These are phyloP conservation scores for Nysson spinosus DNA, from an alignment of 2,888 invertebrate genomes.

Conservation along the genomic window DNA sequence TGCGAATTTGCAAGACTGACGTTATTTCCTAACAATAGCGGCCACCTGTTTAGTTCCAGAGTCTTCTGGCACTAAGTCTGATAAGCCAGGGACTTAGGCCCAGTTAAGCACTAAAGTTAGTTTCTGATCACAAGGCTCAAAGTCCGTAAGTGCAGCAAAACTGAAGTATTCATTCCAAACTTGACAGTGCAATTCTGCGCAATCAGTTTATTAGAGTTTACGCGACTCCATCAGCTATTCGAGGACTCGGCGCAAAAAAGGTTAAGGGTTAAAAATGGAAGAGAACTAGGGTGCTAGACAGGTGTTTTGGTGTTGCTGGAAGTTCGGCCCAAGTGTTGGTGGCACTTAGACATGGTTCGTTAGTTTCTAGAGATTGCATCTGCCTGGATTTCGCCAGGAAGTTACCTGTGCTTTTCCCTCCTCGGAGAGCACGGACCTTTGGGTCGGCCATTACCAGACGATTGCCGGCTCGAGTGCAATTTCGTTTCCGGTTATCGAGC, in stretches of 20 bases:
- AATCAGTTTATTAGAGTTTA: no score
- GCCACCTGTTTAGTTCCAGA: no score
- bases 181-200: no score
- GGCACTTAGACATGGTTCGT: conserved; percentile 64
- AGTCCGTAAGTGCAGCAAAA: no score
- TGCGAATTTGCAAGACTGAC: no score
- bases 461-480: conserved; percentile 47
- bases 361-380: conserved; percentile 51
- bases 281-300: conserved; percentile 18
- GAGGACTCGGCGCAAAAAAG: conserved; percentile 5
- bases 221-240: not conserved
- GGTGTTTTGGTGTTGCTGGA: no score
- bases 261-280: not conserved
- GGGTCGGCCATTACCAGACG: conserved; percentile 46
- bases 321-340: conserved; percentile 41
- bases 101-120: no score
- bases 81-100: no score
- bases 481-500: conserved; percentile 39
- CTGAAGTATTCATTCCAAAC: no score
- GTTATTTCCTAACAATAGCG: no score
- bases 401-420: conserved; percentile 38
- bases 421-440: conserved; percentile 9
- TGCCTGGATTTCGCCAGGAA: conserved; percentile 42
- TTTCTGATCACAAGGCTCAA: no score
- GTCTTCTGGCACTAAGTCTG: no score